phyloP scores from a whole-genome alignment of 2,113 vertebrate genomes.

The Perca schrenkii region DNA sequence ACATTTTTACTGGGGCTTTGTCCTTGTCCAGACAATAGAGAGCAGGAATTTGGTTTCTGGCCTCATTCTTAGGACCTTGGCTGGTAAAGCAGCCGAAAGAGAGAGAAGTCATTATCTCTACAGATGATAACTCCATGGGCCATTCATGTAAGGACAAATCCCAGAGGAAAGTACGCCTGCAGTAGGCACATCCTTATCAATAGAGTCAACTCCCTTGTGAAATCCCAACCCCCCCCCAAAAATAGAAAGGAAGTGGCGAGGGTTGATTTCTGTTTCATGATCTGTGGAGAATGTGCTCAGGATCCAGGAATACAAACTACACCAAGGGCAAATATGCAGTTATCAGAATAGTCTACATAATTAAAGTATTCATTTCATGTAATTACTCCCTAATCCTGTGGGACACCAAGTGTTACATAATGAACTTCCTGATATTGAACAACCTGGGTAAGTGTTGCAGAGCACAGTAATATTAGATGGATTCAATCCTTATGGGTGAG shows the following conservation, averaged over 20 bases:
- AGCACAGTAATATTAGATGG: constrained; percentile 62
- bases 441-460: constrained; percentile 68
- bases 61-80: constrained; percentile 48
- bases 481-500: constrained; percentile 43
- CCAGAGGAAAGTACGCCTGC: constrained; percentile 62
- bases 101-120: constrained; percentile 72
- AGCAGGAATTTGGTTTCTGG: constrained; percentile 24
- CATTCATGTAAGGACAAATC: constrained; percentile 72
- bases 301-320: constrained; percentile 81
- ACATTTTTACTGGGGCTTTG: constrained; percentile 8
- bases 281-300: constrained; percentile 74
- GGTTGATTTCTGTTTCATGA: constrained; percentile 81
- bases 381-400: constrained; percentile 82
- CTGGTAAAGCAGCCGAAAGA: constrained; percentile 43
- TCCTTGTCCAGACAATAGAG: constrained; percentile 28
- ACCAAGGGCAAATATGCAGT: constrained; percentile 82
- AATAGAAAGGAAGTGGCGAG: constrained; percentile 78
- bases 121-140: constrained; percentile 73
- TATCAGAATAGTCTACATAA: constrained; percentile 83
- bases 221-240: constrained; percentile 54
- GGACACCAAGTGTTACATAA: constrained; percentile 77
- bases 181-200: constrained; percentile 79
- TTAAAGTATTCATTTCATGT: constrained; percentile 85
- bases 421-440: constrained; percentile 83
- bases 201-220: constrained; percentile 72